phyloP scores from a whole-genome alignment of 2,113 vertebrate species.

The Turdus rufiventris region DNA sequence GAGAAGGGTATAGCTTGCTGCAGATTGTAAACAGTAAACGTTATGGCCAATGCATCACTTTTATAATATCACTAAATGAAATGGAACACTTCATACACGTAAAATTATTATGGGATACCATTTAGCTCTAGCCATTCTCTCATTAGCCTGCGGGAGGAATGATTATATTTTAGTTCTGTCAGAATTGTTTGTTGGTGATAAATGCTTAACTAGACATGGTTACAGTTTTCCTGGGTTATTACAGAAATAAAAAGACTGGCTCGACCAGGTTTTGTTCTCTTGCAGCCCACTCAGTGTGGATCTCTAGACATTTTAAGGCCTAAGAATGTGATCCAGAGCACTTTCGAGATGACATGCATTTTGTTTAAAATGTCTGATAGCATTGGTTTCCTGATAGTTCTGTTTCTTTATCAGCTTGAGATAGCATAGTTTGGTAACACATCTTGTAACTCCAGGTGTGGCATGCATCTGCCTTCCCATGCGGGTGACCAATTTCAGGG shows the following conservation, averaged over 20 bases:
- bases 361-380: not conserved
- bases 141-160: constrained; percentile 19
- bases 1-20: constrained; percentile 40
- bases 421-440: not conserved
- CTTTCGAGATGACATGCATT: not conserved
- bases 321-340: not conserved
- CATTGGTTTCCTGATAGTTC: not conserved
- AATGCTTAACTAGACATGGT: not conserved
- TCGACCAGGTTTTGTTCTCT: not conserved
- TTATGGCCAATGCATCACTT: constrained; percentile 55
- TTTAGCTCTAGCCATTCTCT: constrained; percentile 40
- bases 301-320: not conserved
- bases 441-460: not conserved
- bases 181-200: constrained; percentile 25
- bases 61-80: constrained; percentile 54
- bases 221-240: constrained; percentile 12
- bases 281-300: fast-evolving
- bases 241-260: not conserved
- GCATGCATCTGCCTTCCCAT: not conserved
- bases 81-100: constrained; percentile 8
- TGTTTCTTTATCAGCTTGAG: not conserved
- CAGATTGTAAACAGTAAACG: constrained; percentile 47
- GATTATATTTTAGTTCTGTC: constrained; percentile 22
- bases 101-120: constrained; percentile 33
- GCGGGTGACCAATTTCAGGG: fast-evolving